Conservation (phyloP, 2,113 vertebrate genomes). For the Motacilla tschutschensis region DNA sequence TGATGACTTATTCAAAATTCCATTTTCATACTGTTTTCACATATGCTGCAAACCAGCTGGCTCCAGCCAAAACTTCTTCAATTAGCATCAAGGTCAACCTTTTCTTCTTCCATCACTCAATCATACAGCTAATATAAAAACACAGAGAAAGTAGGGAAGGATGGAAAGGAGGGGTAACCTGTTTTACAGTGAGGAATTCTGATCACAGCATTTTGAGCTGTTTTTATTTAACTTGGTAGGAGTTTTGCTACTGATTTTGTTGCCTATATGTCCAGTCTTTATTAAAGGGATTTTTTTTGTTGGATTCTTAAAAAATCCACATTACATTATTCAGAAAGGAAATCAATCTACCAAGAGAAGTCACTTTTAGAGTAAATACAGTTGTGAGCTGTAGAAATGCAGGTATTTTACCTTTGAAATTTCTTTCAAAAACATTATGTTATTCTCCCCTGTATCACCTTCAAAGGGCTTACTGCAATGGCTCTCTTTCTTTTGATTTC, state of each 20-base stretch:
- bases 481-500: background rate
- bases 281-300: background rate
- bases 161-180: background rate
- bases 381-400: background rate
- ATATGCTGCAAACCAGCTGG: background rate
- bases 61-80: background rate
- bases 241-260: background rate
- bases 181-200: background rate
- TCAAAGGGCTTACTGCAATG: background rate
- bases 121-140: background rate
- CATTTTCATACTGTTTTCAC: background rate
- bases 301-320: background rate
- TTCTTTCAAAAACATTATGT: background rate
- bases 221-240: background rate
- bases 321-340: background rate
- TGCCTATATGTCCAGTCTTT: background rate
- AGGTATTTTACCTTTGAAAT: constrained; percentile 7
- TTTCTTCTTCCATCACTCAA: background rate
- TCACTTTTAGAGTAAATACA: background rate
- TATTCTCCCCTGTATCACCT: background rate
- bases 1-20: background rate
- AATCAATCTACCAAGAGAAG: background rate
- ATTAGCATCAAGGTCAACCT: background rate
- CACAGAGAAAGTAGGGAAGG: background rate
- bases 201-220: background rate